Evolutionary conservation across 2,797 vertebrate genomes (phyloP).

Genomic region (Oceanodroma leucorhoa): DNA sequence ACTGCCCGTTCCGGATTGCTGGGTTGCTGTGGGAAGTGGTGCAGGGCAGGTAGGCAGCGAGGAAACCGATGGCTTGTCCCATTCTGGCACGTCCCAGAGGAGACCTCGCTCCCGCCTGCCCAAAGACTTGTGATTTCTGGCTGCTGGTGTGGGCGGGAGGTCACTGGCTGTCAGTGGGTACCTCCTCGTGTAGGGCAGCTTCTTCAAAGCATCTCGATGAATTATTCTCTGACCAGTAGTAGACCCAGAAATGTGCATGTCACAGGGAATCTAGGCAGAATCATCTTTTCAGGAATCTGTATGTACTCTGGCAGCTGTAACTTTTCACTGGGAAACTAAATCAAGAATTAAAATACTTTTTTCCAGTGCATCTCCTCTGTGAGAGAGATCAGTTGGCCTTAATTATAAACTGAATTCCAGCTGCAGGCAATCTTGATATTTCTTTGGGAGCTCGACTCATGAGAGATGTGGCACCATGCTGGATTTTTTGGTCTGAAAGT

Average conservation of each 20-base stretch:
- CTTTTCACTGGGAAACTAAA: conserved; percentile 39
- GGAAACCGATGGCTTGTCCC: not conserved
- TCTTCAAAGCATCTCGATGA: not conserved
- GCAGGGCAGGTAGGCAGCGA: not conserved
- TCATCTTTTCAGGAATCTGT: conserved; percentile 39
- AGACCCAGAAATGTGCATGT: not conserved
- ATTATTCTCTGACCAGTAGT: not conserved
- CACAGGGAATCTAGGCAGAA: not conserved
- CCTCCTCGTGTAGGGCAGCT: not conserved
- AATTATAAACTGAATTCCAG: conserved; percentile 39
- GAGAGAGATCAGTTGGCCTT: conserved; percentile 20
- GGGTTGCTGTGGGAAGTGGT: not conserved
- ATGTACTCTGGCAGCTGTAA: not conserved
- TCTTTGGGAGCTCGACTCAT: not conserved
- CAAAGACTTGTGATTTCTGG: not conserved
- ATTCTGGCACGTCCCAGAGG: accelerated
- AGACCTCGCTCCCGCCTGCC: not conserved
- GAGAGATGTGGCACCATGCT: not conserved
- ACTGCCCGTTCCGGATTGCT: not conserved
- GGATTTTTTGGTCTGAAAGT: conserved; percentile 22
- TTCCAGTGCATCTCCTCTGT: not conserved
- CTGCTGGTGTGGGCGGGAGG: not conserved
- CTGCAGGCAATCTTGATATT: conserved; percentile 34
- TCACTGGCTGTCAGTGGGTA: not conserved
- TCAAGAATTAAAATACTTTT: not conserved